These are phyloP conservation scores for Euzophera pinguis DNA, from an alignment of 2,888 invertebrate genomes.

Conservation along the genomic window DNA sequence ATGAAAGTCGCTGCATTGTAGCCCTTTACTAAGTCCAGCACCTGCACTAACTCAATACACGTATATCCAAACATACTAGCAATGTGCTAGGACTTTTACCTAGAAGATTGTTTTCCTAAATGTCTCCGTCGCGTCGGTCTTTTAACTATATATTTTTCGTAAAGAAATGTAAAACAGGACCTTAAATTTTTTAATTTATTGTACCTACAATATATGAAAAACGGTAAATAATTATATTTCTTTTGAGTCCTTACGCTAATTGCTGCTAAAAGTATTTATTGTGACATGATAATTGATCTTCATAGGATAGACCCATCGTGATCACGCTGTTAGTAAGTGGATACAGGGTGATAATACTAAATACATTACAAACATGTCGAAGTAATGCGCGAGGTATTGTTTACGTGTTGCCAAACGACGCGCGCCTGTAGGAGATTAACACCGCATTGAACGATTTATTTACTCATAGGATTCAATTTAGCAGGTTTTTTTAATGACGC, in stretches of 20 bases:
- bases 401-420: constrained; percentile 22
- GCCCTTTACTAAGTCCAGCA: too few species aligned
- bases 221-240: background rate
- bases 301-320: constrained; percentile 28
- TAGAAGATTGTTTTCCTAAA: too few species aligned
- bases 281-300: constrained; percentile 9
- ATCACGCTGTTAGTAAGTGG: constrained; percentile 26
- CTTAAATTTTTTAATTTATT: background rate
- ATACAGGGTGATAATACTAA: constrained; percentile 22
- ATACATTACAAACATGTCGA: constrained; percentile 26
- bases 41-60: too few species aligned
- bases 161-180: too few species aligned
- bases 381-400: constrained; percentile 23
- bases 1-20: too few species aligned
- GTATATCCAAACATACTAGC: too few species aligned
- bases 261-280: background rate
- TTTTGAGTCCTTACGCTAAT: background rate
- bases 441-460: constrained; percentile 23
- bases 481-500: background rate
- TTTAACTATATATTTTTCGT: too few species aligned
- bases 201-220: background rate
- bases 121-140: too few species aligned
- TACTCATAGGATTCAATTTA: background rate
- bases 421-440: constrained; percentile 39
- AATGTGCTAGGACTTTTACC: too few species aligned